These are phyloP conservation scores for rabbit (Oryctolagus cuniculus) DNA, from an alignment of 2,113 vertebrate genomes.

Conservation along the genomic window DNA sequence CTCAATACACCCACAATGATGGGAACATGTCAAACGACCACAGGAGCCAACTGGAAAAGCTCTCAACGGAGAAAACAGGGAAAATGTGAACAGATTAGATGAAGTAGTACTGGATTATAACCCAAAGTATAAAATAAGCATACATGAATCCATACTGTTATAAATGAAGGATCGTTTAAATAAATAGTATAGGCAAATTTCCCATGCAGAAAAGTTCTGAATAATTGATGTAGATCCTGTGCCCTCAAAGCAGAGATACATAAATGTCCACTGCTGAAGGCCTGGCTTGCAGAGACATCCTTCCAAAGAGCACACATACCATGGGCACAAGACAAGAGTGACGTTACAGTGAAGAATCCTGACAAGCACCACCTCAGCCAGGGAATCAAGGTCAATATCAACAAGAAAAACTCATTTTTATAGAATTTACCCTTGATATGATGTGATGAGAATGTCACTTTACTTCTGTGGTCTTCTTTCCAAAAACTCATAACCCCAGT, in stretches of 20 bases:
- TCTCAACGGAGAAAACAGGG: not conserved
- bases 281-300: too few relatives aligned
- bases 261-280: not conserved
- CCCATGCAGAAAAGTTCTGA: not conserved
- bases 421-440: not conserved
- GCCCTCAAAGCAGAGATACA: not conserved
- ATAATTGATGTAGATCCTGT: not conserved
- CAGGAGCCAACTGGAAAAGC: not conserved
- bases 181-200: not conserved
- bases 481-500: not conserved
- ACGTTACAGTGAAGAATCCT: not conserved
- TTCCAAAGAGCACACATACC: not conserved
- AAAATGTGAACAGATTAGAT: not conserved
- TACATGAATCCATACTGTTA: not conserved
- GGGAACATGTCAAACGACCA: not conserved
- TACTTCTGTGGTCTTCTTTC: not conserved
- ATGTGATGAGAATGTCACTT: not conserved
- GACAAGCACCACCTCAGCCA: not conserved
- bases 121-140: not conserved
- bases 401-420: not conserved
- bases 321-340: rapidly evolving
- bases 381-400: not conserved
- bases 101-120: not conserved
- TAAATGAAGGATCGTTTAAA: not conserved
- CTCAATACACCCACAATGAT: not conserved